These are phyloP conservation scores for Halichondria panicea DNA, from an alignment of 37 sponge, comb jelly and placozoan genomes.

Conservation along the genomic window DNA sequence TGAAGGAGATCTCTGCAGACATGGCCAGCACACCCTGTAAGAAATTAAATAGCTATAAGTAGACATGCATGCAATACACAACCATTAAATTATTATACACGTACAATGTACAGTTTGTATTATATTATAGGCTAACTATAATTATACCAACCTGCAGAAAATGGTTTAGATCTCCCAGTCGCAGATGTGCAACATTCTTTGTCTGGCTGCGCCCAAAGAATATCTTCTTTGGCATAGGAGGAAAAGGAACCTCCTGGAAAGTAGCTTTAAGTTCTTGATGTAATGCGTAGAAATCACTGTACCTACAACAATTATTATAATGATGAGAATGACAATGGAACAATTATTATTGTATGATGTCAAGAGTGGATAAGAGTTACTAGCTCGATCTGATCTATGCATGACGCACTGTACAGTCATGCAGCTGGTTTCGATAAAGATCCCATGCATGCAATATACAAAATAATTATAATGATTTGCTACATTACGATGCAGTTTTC, in stretches of 20 bases:
- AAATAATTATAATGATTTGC: background rate
- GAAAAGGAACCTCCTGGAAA: constrained; percentile 26
- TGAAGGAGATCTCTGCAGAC: constrained; percentile 25
- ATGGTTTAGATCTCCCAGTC: constrained; percentile 58
- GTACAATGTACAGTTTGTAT: too few species aligned
- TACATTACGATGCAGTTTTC: background rate
- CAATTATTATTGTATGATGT: too few species aligned
- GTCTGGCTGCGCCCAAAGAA: constrained; percentile 74
- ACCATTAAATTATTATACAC: too few species aligned
- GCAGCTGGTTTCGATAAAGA: background rate
- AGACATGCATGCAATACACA: background rate
- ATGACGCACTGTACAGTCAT: background rate
- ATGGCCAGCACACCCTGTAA: constrained; percentile 33
- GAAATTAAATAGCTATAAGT: background rate
- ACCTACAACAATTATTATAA: constrained; percentile 43
- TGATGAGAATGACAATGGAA: too few species aligned
- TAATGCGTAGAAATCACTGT: constrained; percentile 70
- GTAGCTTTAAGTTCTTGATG: constrained; percentile 44
- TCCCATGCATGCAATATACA: background rate
- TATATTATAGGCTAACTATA: too few species aligned
- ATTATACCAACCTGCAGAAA: constrained; percentile 57
- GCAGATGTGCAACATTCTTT: constrained; percentile 49
- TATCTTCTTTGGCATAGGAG: constrained; percentile 68
- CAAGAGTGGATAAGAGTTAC: background rate
- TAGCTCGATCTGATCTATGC: background rate